These are phyloP conservation scores for Anneissia japonica DNA, from an alignment of 35 echinoderm and acorn worm species.

Conservation along the genomic window DNA sequence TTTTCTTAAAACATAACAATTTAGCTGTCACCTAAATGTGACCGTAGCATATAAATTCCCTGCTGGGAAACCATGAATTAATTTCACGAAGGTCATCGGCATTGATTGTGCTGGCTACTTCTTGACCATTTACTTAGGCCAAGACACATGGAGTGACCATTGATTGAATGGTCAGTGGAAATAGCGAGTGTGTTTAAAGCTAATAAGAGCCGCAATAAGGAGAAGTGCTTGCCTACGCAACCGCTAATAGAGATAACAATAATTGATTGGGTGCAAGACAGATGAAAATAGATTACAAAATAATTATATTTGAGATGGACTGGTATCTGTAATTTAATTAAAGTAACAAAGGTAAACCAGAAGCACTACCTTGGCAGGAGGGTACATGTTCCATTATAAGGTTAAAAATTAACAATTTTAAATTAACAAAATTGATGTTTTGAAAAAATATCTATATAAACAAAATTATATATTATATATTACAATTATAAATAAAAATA, in stretches of 20 bases:
- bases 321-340: neutral
- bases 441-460: no score
- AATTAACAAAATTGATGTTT: no score
- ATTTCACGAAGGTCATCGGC: neutral
- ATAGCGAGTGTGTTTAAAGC: neutral
- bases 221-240: neutral
- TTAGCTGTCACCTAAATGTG: neutral
- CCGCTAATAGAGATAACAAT: neutral
- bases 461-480: no score
- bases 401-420: no score
- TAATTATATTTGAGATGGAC: neutral
- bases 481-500: no score
- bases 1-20: no score
- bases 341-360: neutral
- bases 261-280: neutral
- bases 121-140: neutral
- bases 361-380: no score
- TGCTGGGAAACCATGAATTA: neutral
- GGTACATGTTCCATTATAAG: no score
- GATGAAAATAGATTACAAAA: neutral
- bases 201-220: neutral
- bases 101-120: neutral
- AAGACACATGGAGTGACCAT: slow-evolving; percentile 1
- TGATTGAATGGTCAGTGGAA: neutral
- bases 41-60: no score